Evolutionary conservation across 2,888 invertebrate species (phyloP), one percentile per base, ranked within the genome.

Genomic region (Idaea straminata): DNA sequence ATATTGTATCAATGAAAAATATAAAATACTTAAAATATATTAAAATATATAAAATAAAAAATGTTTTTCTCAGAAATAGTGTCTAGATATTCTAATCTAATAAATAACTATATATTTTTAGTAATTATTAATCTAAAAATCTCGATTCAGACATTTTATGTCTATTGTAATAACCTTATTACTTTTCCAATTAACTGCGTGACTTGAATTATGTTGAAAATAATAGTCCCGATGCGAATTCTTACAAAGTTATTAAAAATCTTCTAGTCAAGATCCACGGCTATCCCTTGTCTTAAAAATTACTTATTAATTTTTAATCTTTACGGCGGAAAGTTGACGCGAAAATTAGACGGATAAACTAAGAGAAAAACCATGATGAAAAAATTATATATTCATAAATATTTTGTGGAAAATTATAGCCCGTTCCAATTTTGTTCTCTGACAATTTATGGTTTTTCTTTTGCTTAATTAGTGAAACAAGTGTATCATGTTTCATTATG

Each of bases 261-360:
- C 15, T 57, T 58, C 47, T 66, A 60, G 63, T 61, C 64, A 61
- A 63, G 64, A 38, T 58, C 59, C 57, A 67, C 71, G 66, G 68
- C 67, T 60, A 63, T 64, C 66, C 65, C 73, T 67, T 62, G 68
- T 72, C 72, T 69, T 70, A 70, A 71, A 73, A 71, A 72, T 75
- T 68, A 69, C 68, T 69, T 72, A 71, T 73, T 74, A 70, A 72
- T 74, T 74, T 73, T 72, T 70, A 73, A 69, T 73, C 69, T 73
- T 72, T 64, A 35, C 65, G 67, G 68, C 65, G 66, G 60, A 66
- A 72, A 70, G 67, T 74, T 72, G 70, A 65, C 68, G 62, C 47
- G 62, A 67, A 72, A 74, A 69, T 71, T 69, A 73, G 67, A 64
- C 13, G 34, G 59, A 16, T 25, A 34, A 59, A 63, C 66, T 64